A percentile compares a stretch with the other conserved stretches of the same genome.
Conservation (phyloP, 2,888 invertebrate species). For the Scotopteryx bipunctaria region DNA sequence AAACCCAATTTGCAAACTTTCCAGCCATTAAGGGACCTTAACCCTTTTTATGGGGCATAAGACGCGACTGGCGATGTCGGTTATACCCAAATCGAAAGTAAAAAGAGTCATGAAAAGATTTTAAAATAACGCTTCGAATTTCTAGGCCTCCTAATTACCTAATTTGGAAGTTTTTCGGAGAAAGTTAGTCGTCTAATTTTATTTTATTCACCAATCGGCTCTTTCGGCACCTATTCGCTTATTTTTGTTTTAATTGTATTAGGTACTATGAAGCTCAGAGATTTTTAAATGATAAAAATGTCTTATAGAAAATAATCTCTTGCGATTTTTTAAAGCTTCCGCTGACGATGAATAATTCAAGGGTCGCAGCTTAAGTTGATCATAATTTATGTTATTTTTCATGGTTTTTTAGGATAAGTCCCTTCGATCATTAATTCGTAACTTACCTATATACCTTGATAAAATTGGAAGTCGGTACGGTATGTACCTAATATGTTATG, state of each 20-base stretch:
- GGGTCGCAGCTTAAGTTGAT: constrained; percentile 11
- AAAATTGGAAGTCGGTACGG: background rate
- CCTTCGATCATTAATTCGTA: background rate
- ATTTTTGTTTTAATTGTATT: background rate
- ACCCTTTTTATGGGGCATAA: constrained; percentile 42
- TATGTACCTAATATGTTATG: too few species aligned
- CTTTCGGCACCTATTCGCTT: too few species aligned
- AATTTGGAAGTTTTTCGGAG: constrained; percentile 13
- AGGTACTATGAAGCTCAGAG: too few species aligned
- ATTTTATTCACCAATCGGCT: constrained; percentile 11
- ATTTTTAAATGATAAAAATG: constrained; percentile 23
- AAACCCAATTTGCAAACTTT: constrained; percentile 51
- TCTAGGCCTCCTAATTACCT: constrained; percentile 17
- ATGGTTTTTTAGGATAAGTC: background rate
- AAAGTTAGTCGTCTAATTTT: constrained; percentile 5
- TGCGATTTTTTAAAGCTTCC: constrained; percentile 37
- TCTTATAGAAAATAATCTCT: constrained; percentile 41
- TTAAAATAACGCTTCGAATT: constrained; percentile 18
- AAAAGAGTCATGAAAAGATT: constrained; percentile 32
- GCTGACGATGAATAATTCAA: constrained; percentile 44
- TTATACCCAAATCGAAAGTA: constrained; percentile 34
- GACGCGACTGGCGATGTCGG: constrained; percentile 34
- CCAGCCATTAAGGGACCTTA: constrained; percentile 43
- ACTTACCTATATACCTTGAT: background rate
- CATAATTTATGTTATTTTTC: constrained; percentile 28